Conservation (phyloP, 2,888 invertebrate genomes). For the Lycia hirtaria region DNA sequence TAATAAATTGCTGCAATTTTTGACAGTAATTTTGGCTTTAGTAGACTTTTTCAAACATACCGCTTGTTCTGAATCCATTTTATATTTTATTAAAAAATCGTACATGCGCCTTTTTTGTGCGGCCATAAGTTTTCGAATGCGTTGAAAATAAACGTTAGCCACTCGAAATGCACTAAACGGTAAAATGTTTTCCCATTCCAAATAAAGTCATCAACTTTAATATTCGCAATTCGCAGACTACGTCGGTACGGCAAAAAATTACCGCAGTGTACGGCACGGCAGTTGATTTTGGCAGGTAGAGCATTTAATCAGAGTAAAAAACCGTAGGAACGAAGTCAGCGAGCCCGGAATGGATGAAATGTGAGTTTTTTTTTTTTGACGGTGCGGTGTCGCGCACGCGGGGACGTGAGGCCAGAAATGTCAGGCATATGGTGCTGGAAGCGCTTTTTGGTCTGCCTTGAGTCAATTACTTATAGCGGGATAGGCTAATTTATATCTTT, state of each 20-base stretch:
- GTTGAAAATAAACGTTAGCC: conserved; percentile 17
- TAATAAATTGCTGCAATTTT: too few species aligned
- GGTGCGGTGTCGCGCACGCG: conserved; percentile 58
- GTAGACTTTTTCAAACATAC: too few species aligned
- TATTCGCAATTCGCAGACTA: conserved; percentile 30
- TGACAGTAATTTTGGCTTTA: too few species aligned
- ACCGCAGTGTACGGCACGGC: conserved; percentile 22
- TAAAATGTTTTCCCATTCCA: conserved; percentile 31
- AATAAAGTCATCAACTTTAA: conserved; percentile 38
- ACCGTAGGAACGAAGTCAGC: conserved; percentile 39
- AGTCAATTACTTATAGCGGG: conserved; percentile 30
- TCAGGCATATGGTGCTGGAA: conserved; percentile 68
- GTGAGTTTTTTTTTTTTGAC: conserved; percentile 52
- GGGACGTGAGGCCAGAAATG: conserved; percentile 69
- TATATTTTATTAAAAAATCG: too few species aligned
- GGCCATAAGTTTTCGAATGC: conserved; percentile 14
- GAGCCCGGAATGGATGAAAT: conserved; percentile 35
- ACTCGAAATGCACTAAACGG: conserved; percentile 23
- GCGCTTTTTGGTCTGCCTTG: conserved; percentile 52
- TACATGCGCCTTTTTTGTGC: background rate
- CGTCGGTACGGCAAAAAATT: conserved; percentile 29
- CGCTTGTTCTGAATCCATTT: too few species aligned
- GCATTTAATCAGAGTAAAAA: conserved; percentile 45
- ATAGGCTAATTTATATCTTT: background rate
- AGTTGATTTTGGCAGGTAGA: conserved; percentile 39